Percentiles rank a stretch among this genome's conserved stretches.
These are phyloP conservation scores for Pipa parva DNA, from an alignment of 2,113 vertebrate genomes.

Conservation along the genomic window DNA sequence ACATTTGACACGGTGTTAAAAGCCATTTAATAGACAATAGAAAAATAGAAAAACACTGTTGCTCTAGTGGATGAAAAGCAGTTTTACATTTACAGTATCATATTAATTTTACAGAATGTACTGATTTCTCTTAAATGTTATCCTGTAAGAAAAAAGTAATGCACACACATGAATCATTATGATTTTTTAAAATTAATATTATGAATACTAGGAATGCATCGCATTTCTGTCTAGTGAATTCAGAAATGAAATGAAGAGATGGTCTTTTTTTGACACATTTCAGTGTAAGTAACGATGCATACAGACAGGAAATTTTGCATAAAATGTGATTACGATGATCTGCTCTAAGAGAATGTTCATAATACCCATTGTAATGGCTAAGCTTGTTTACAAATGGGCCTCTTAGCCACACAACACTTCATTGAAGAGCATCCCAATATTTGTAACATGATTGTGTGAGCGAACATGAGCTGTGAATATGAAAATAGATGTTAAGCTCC, in stretches of 20 bases:
- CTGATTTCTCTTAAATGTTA: no score
- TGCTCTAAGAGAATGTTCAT: constrained; percentile 38
- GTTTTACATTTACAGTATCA: no score
- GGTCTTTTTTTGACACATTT: constrained; percentile 42
- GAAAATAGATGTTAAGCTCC: constrained; percentile 35
- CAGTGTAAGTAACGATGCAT: constrained; percentile 41
- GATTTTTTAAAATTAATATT: no score
- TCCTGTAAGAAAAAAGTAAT: no score
- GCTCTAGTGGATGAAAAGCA: no score
- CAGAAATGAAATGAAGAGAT: not conserved
- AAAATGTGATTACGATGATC: constrained; percentile 50
- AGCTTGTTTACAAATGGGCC: constrained; percentile 51
- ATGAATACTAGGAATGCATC: no score
- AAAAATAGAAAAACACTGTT: no score
- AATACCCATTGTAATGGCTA: constrained; percentile 44
- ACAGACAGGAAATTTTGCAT: constrained; percentile 50
- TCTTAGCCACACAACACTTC: constrained; percentile 44
- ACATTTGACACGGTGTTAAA: no score
- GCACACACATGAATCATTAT: no score
- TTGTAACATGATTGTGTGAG: constrained; percentile 51
- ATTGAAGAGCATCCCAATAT: constrained; percentile 49
- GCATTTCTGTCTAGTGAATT: not conserved
- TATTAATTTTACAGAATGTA: no score
- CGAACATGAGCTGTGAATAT: constrained; percentile 45
- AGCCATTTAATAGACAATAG: no score